Evolutionary conservation across 2,113 vertebrate species (phyloP), one percentile per base, ranked within the genome.

Genomic region (Notarius lentiginosus): DNA sequence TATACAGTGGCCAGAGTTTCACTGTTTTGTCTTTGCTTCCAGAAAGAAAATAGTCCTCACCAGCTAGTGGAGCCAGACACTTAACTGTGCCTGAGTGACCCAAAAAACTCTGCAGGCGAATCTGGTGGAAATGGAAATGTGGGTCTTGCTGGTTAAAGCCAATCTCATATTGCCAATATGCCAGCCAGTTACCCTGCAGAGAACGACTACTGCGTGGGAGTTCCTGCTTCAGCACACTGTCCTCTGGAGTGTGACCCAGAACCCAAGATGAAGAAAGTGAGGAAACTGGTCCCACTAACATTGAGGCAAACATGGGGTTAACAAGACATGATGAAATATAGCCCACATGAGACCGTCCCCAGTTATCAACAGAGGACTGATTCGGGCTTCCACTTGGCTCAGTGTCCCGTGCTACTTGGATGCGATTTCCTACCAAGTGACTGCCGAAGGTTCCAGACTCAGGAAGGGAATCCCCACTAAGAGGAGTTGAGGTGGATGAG

Each of bases 91-190:
- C 96, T 0, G 95, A 94, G 91, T 99, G 98, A 88, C 98, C 97
- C 10, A 95, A 93, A 87, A 98, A 99, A 89, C 95, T 98, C 95
- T 99, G 98, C 87, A 99, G 94, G 90, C 97, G 96, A 90, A 99
- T 99, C 94, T 99, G 98, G 91, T 99, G 97, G 93, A 99, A 99
- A 94, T 97, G 96, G 92, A 99, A 99, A 92, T 96, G 97, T 4
- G 96, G 94, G 4, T 99, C 98, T 0, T 98, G 97, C 86, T 98
- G 98, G 92, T 95, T 99, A 30, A 99, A 96, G 0, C 98, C 98
- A 0, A 99, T 98, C 93, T 99, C 98, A 0, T 99, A 98, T 90
- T 99, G 98, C 98, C 98, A 99, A 92, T 99, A 98, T 0, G 98
- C 98, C 92, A 99, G 93, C 98, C 98, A 99, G 95, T 99, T 99